These are phyloP conservation scores for Pterobdella sp. DNA, from an alignment of 2,888 invertebrate genomes.

Conservation along the genomic window DNA sequence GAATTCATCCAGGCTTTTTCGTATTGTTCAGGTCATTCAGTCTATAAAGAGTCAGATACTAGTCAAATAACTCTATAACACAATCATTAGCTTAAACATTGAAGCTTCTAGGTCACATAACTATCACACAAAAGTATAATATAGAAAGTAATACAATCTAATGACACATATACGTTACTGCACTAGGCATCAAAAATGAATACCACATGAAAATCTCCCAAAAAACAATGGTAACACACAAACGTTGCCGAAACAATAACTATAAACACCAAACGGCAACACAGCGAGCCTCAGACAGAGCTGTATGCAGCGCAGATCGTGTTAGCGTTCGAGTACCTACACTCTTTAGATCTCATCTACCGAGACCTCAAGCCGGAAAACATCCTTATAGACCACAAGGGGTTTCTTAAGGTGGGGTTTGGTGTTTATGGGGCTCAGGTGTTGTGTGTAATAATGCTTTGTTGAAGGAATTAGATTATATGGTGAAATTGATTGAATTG, in stretches of 20 bases:
- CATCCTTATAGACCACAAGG: slow-evolving; percentile 77
- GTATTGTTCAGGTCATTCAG: no score
- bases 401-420: slow-evolving; percentile 57
- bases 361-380: slow-evolving; percentile 97
- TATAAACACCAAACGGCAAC: neutral
- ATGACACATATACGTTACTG: neutral
- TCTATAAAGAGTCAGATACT: no score
- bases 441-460: neutral
- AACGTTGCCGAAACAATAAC: neutral
- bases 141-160: neutral
- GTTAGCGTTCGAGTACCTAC: slow-evolving; percentile 97
- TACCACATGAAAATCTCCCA: no score
- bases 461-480: no score
- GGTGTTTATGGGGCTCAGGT: neutral
- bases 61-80: no score
- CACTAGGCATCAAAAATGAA: no score
- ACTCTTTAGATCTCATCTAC: slow-evolving; percentile 97
- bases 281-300: slow-evolving; percentile 89
- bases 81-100: no score
- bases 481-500: no score
- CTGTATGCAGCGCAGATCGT: slow-evolving; percentile 99
- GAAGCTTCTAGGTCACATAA: no score
- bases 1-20: no score
- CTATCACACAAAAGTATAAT: neutral
- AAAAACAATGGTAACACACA: neutral